Base-by-base conservation (phyloP, 2,888 invertebrate genomes). In the Agrochola litura region DNA sequence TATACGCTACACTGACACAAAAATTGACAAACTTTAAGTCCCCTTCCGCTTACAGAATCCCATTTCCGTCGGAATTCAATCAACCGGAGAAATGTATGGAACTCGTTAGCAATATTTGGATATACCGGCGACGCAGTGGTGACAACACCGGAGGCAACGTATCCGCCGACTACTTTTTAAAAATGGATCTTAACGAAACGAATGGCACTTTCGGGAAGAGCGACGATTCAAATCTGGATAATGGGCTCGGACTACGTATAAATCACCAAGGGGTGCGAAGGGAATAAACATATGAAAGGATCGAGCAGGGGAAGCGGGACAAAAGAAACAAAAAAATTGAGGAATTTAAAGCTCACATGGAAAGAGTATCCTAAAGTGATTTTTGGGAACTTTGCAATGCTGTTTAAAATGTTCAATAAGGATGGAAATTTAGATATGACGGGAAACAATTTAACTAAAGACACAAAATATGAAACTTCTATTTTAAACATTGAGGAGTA, bases 121-220 rank as follows among this genome's bases (percentile, higher is more conserved):
- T 82, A 74, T 89, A 88, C 89, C 90, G 90, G 91, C 91, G 93
- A 91, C 88, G 88, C 85, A 85, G 91, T 91, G 95, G 90, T 95
- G 95, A 95, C 95, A 95, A 94, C 94, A 95, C 93, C 95, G 95
- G 95, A 95, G 96, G 93, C 92, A 91, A 92, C 91, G 91, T 92
- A 95, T 96, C 95, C 96, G 96, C 92, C 90, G 92, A 87, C 89
- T 91, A 90, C 76, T 86, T 94, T 95, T 95, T 94, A 94, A 94
- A 95, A 94, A 93, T 93, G 93, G 92, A 93, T 93, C 93, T 91
- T 92, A 94, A 95, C 91, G 92, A 93, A 94, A 95, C 91, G 92
- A 93, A 94, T 93, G 91, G 89, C 92, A 93, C 92, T 94, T 94
- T 94, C 86, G 92, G 91, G 92, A 94, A 93, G 91, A 88, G 89